phyloP scores from a whole-genome alignment of 1,140 invertebrate species.

The Homalodisca vitripennis region DNA sequence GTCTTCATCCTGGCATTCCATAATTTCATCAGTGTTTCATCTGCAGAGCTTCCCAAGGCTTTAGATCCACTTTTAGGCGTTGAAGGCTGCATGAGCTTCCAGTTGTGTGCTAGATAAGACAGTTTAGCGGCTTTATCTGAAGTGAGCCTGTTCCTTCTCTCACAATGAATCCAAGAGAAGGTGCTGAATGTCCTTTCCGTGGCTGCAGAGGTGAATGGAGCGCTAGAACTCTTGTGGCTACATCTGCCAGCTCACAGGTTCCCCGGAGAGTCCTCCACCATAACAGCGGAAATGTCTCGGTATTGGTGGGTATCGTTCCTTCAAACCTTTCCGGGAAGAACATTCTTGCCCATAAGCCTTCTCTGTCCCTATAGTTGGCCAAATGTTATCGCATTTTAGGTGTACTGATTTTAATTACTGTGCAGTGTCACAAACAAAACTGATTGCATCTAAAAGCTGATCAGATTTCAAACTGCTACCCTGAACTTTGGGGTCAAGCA shows the following conservation, averaged over 20 bases:
- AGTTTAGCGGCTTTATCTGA: not conserved
- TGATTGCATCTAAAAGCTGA: not conserved
- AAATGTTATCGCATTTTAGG: constrained; percentile 6
- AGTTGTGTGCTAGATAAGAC: not conserved
- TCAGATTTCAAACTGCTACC: not conserved
- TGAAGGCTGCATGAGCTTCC: not conserved
- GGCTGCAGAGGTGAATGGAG: constrained; percentile 17
- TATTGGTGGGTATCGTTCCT: not conserved
- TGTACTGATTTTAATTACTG: not conserved
- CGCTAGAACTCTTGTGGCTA: constrained; percentile 24
- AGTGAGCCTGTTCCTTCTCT: not conserved
- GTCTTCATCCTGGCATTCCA: not conserved
- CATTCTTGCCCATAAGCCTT: constrained; percentile 10
- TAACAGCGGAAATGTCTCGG: constrained; percentile 11
- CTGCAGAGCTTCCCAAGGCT: not conserved
- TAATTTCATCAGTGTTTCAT: not conserved
- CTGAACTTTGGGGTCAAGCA: not conserved
- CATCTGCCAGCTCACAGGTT: constrained; percentile 20
- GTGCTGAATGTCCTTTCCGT: constrained; percentile 26
- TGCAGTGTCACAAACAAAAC: constrained; percentile 14
- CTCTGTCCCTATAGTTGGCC: constrained; percentile 30
- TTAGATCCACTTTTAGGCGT: not conserved
- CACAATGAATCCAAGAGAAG: constrained; percentile 1
- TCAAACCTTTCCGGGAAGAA: constrained; percentile 24
- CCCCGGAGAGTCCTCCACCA: constrained; percentile 23